Evolutionary conservation across 2,888 invertebrate species (phyloP).

Genomic region (Melanchra persicariae): DNA sequence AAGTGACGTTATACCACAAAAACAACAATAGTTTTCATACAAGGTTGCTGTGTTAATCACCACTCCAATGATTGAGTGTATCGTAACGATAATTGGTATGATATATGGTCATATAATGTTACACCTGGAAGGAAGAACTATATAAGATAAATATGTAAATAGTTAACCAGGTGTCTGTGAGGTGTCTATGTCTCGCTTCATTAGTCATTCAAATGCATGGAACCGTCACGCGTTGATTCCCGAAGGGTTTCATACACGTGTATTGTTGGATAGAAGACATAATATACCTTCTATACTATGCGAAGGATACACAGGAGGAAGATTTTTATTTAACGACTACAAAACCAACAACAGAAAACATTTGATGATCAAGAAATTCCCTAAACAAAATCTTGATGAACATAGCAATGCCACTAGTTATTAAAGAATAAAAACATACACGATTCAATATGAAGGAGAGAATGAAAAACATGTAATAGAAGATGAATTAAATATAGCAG

Average conservation of each 20-base stretch:
- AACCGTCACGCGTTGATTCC: slow-evolving; percentile 32
- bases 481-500: neutral
- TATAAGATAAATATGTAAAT: slow-evolving; percentile 31
- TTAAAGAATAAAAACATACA: neutral
- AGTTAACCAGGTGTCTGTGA: slow-evolving; percentile 45
- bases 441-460: neutral
- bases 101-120: slow-evolving; percentile 39
- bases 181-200: slow-evolving; percentile 41
- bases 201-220: slow-evolving; percentile 43
- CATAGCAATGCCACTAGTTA: no score
- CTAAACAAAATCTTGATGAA: no score
- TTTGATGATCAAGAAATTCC: neutral
- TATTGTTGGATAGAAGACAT: slow-evolving; percentile 1
- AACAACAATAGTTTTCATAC: slow-evolving; percentile 46
- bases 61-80: slow-evolving; percentile 42
- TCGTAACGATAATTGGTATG: slow-evolving; percentile 45
- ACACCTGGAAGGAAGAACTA: slow-evolving; percentile 48
- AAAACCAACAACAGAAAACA: neutral
- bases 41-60: slow-evolving; percentile 44
- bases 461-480: neutral
- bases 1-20: slow-evolving; percentile 46
- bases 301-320: neutral
- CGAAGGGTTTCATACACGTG: slow-evolving; percentile 8
- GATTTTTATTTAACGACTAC: no score
- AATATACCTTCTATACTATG: neutral